A percentile compares a stretch with the other conserved stretches of the same genome.
Conservation (phyloP, 2,888 invertebrate genomes). For the Molanna angustata region DNA sequence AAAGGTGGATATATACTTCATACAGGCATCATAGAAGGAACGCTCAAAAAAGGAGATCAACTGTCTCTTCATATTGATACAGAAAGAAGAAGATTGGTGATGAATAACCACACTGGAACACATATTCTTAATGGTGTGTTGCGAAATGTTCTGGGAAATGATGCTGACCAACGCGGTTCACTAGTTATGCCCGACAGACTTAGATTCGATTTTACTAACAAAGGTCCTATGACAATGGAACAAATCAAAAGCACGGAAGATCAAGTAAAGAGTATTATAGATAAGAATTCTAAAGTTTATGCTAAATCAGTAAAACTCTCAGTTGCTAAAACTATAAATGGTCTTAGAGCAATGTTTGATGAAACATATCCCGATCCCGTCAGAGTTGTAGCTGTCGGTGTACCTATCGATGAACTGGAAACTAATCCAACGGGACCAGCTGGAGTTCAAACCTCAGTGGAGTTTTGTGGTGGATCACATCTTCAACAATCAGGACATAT, state of each 20-base stretch:
- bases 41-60: constrained; percentile 79
- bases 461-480: constrained; percentile 99
- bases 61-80: constrained; percentile 80
- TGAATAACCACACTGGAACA: constrained; percentile 99
- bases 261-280: constrained; percentile 72
- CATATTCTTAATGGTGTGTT: constrained; percentile 95
- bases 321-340: constrained; percentile 87
- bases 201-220: constrained; percentile 96
- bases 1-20: constrained; percentile 96
- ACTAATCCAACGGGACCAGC: constrained; percentile 77
- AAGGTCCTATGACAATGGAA: constrained; percentile 82
- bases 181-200: constrained; percentile 95
- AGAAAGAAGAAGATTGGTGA: constrained; percentile 81
- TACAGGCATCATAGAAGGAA: constrained; percentile 85
- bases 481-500: constrained; percentile 88
- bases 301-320: constrained; percentile 82
- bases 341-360: constrained; percentile 96
- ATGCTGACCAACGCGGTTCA: constrained; percentile 94
- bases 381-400: constrained; percentile 88
- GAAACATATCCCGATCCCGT: constrained; percentile 98
- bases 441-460: constrained; percentile 87
- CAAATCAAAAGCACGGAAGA: constrained; percentile 88
- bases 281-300: constrained; percentile 75
- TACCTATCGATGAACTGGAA: constrained; percentile 86
- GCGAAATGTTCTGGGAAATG: constrained; percentile 83